Base-by-base conservation (phyloP, 2,797 vertebrate species). In the Pangasius sanitwongsei region DNA sequence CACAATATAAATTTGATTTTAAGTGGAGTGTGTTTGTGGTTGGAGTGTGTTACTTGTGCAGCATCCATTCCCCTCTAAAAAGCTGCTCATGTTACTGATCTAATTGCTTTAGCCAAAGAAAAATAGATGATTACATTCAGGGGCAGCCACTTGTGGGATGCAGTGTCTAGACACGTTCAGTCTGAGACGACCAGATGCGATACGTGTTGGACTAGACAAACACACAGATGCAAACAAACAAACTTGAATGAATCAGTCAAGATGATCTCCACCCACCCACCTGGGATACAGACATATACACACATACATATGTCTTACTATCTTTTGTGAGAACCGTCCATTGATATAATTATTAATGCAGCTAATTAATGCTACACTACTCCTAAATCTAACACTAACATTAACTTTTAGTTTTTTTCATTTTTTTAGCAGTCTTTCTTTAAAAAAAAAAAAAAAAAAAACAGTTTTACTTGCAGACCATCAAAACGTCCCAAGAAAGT, bases 81-180 rank as follows among this genome's bases (percentile, higher is more conserved):
- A 55, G 83, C 31, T 55, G 41, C 34, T 90, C 69, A 28, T 86
- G 48, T 67, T 88, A 84, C 67, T 88, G 18, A 82, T 77, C 69
- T 70, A 87, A 82, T 65, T 41, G 20, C 50, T 81, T 81, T 25
- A 69, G 28, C 28, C 13, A 55, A 75, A 65, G 25, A 75, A 80
- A 59, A 80, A 86, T 74, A 65, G n/a, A 87, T 55, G 55, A 50
- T 88, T 63, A 20, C 18, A 20, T 88, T 82, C 80, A 50, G 87
- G 11, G 75, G 75, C 72, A 69, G 80, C 13, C 23, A 61, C 37
- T 78, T 11, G 48, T 44, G n/a, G 57, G 83, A 59, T 63, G 70
- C 15, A 50, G 59, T 63, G 90, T 87, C 90, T 89, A 86, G 86
- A 91, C 88, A 86, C 48, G 8, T 77, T 86, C 37, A 18, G 83